Evolutionary conservation across 2,888 invertebrate species (phyloP), one percentile per base, ranked within the genome.

Genomic region (Chironomus tentans): DNA sequence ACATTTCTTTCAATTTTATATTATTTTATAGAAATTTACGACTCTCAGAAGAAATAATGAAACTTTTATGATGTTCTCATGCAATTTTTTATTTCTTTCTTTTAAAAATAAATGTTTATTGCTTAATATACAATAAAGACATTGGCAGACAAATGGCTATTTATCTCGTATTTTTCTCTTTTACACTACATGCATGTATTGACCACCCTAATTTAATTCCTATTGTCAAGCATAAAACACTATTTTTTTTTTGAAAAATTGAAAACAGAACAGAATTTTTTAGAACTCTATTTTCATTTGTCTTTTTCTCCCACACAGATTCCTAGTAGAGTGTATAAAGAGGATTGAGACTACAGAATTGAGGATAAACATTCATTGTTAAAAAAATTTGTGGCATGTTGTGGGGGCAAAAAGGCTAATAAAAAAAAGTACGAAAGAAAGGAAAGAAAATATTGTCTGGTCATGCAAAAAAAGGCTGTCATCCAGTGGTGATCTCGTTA

Each of bases 181-280:
- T 68, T 72, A 50, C 22, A 12, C 7, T 65, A 24, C 12, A 48
- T 48, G 70, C 18, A 65, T 24, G 21, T 70, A 24, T 48, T 47
- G 73, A 62, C 74, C 74, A 74, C 74, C 74, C 74, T 56, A 73
- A 62, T 38, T 56, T 72, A 72, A 72, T 72, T 74, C 21, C 28
- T 18, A 47, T 74, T 68, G 65, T 74, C 28, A 24, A 68, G 56
- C 38, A 28, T 18, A 65, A 38, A 38, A 65, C 65, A 48, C 13
- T 47, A 47, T 21, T 21, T 65, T 4, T 22, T 22, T 65, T 65
- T 65, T 65, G n/a, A 10, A 62, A 62, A 18, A 74, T 18, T 38
- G 38, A 24, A 21, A 72, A 65, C 56, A 46, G 50, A 50, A 50
- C 13, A 24, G 24, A 18, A 65, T 65, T 65, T 21, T 24, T 65